Percentiles rank a stretch among this genome's conserved stretches.
These are phyloP conservation scores for Ciconia nigra DNA, from an alignment of 2,797 vertebrate species.

Conservation along the genomic window DNA sequence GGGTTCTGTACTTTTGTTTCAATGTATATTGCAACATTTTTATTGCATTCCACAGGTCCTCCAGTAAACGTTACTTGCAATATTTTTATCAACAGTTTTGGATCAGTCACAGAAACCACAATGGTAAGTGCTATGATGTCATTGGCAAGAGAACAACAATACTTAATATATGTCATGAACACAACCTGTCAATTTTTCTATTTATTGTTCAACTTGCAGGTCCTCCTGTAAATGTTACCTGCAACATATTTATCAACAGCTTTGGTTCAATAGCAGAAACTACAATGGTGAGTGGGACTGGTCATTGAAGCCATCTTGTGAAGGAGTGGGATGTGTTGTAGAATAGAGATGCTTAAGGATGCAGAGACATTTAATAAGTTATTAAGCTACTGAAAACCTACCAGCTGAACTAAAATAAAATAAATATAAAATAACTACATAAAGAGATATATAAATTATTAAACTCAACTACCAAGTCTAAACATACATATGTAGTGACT, in stretches of 20 bases:
- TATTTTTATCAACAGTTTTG: constrained; percentile 99
- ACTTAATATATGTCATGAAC: constrained; percentile 77
- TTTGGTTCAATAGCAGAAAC: constrained; percentile 99
- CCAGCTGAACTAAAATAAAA: background rate
- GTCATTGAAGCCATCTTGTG: constrained; percentile 83
- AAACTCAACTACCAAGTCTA: background rate
- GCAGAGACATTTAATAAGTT: background rate
- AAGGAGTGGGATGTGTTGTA: constrained; percentile 70
- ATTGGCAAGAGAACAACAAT: constrained; percentile 75
- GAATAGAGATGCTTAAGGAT: background rate
- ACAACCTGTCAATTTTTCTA: constrained; percentile 88
- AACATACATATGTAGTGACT: fast-evolving
- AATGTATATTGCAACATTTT: constrained; percentile 80
- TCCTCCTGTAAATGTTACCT: constrained; percentile 98
- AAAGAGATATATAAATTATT: background rate
- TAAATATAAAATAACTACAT: background rate
- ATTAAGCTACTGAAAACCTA: background rate
- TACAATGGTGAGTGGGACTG: constrained; percentile 95
- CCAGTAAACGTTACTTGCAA: constrained; percentile 99
- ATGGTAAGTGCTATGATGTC: constrained; percentile 87
- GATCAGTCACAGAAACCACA: constrained; percentile 95
- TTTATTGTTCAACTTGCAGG: constrained; percentile 95
- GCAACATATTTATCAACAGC: constrained; percentile 99
- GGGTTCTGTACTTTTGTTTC: constrained; percentile 71
- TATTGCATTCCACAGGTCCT: constrained; percentile 93